A percentile compares a stretch with the other conserved stretches of the same genome.
Conservation (phyloP, 2,113 vertebrate species). For the Carlito syrichta region DNA sequence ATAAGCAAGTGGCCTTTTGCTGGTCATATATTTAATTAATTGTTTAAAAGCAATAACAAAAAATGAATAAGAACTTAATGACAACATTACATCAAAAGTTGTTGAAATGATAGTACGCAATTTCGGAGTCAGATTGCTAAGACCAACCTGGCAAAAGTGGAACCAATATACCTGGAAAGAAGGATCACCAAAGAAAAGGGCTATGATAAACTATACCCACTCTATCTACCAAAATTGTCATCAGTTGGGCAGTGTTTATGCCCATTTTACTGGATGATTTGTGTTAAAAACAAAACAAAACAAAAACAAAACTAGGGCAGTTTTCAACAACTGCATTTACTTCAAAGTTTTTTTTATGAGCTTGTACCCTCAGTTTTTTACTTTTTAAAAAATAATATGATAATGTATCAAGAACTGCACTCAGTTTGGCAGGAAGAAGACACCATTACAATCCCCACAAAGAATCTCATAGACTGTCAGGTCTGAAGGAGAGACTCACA, state of each 20-base stretch:
- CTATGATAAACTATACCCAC: neutral
- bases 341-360: neutral
- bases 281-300: too few relatives aligned
- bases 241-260: neutral
- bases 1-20: neutral
- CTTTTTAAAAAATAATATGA: neutral
- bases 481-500: accelerated
- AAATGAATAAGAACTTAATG: neutral
- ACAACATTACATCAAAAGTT: neutral
- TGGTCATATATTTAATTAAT: neutral
- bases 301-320: neutral
- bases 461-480: neutral
- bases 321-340: neutral
- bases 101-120: neutral
- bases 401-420: neutral
- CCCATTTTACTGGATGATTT: neutral
- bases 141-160: neutral
- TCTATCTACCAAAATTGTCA: neutral
- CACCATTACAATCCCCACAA: neutral
- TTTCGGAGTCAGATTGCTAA: neutral
- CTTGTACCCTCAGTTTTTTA: neutral
- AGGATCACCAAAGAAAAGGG: neutral
- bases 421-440: neutral
- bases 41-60: neutral
- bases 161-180: neutral